phyloP scores from a whole-genome alignment of 2,888 invertebrate genomes.

The Agonum fuliginosum region DNA sequence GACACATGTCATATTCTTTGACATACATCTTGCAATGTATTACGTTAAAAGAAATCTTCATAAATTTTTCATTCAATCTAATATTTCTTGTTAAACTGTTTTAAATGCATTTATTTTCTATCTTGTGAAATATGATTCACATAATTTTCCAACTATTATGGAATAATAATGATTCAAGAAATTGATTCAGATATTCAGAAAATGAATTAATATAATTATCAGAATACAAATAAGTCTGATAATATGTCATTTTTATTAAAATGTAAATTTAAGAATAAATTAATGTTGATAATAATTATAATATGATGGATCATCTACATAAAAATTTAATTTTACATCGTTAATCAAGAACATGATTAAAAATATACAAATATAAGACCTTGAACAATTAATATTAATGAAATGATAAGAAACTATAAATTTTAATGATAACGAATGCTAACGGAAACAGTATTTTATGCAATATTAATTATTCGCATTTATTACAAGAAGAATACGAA shows the following conservation, averaged over 20 bases:
- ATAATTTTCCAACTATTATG: neutral
- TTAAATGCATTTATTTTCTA: neutral
- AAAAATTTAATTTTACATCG: neutral
- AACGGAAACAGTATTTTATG: neutral
- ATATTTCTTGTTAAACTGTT: neutral
- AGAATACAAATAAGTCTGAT: neutral
- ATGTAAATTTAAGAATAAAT: neutral
- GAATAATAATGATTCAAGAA: neutral
- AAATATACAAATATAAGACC: neutral
- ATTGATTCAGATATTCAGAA: neutral
- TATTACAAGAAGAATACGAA: neutral
- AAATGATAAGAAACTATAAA: neutral
- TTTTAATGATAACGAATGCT: neutral
- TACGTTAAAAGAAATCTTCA: neutral
- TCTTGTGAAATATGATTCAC: neutral
- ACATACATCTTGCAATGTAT: slow-evolving; percentile 10
- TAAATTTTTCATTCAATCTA: no score
- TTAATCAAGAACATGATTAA: neutral
- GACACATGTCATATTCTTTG: slow-evolving; percentile 4
- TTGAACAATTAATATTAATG: neutral
- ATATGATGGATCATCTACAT: neutral
- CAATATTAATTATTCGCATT: neutral
- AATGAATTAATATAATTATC: neutral
- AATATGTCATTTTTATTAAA: neutral
- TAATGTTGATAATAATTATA: neutral